phyloP scores from a whole-genome alignment of 2,113 vertebrate genomes.

The Electrona antarctica region DNA sequence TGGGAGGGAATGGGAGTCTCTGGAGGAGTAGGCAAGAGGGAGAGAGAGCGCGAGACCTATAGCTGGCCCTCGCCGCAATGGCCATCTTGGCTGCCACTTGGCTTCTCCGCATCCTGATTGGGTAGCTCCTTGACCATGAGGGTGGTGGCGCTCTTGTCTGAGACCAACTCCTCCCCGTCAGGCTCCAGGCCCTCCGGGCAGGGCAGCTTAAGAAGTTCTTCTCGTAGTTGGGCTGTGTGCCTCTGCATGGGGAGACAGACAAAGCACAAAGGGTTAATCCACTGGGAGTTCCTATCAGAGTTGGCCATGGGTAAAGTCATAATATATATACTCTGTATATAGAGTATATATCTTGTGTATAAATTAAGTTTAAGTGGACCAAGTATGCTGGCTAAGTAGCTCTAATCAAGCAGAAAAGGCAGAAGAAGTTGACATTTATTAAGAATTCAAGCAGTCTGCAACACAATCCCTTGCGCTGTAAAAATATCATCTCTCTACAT shows the following conservation, averaged over 20 bases:
- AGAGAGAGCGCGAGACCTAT: conserved; percentile 79
- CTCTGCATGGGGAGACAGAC: conserved; percentile 76
- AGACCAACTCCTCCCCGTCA: conserved; percentile 84
- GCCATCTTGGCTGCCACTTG: conserved; percentile 89
- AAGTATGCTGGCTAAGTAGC: no score
- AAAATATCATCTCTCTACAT: no score
- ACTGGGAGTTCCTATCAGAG: no score
- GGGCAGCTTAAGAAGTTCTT: conserved; percentile 95
- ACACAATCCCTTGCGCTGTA: no score
- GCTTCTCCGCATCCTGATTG: conserved; percentile 86
- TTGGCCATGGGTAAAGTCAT: no score
- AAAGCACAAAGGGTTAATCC: background rate
- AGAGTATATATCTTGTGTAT: no score
- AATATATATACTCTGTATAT: no score
- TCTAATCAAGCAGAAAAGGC: no score
- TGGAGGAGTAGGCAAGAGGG: conserved; percentile 66
- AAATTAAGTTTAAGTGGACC: no score
- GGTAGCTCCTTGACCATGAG: conserved; percentile 83
- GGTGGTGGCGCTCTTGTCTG: conserved; percentile 82
- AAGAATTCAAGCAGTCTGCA: no score
- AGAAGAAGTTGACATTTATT: no score
- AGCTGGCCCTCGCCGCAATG: conserved; percentile 89
- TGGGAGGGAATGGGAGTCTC: conserved; percentile 58
- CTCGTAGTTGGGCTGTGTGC: conserved; percentile 94
- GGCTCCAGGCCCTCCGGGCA: conserved; percentile 95